Evolutionary conservation across 1,140 invertebrate genomes (phyloP).

Genomic region (Sarcophaga bullata): DNA sequence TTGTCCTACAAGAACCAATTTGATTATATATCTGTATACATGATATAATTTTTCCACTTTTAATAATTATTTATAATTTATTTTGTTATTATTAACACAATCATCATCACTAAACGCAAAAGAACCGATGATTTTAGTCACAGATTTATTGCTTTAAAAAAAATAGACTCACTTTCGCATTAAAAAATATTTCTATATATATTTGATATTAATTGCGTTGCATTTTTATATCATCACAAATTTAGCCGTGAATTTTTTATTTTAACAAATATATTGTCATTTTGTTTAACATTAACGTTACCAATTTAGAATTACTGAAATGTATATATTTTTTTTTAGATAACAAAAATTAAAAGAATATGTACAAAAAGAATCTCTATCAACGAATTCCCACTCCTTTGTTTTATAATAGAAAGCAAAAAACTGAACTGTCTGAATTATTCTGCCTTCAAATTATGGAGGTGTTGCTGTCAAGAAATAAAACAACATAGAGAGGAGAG

Average conservation of each 20-base stretch:
- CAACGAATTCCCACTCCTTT: conserved; percentile 14
- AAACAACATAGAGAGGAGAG: too few relatives aligned
- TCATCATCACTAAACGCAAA: not conserved
- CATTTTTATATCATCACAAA: conserved; percentile 10
- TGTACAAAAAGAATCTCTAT: conserved; percentile 3
- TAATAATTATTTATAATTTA: not conserved
- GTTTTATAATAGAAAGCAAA: not conserved
- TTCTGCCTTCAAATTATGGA: not conserved
- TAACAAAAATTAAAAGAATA: not conserved
- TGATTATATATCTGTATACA: not conserved
- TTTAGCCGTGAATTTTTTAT: not conserved
- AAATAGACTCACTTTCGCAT: not conserved
- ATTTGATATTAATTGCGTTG: not conserved
- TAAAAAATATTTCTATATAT: not conserved
- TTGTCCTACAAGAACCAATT: not conserved
- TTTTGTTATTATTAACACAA: conserved; percentile 4
- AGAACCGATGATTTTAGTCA: not conserved
- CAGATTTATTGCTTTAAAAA: not conserved
- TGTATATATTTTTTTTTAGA: not conserved
- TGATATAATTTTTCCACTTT: not conserved
- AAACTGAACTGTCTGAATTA: not conserved
- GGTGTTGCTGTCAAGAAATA: too few relatives aligned
- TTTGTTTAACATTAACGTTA: not conserved
- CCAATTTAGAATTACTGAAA: not conserved
- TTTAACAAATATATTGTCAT: too few relatives aligned